Percentiles rank a stretch among this genome's conserved stretches.
phyloP scores from a whole-genome alignment of 2,797 vertebrate species.

The Staurois parvus region DNA sequence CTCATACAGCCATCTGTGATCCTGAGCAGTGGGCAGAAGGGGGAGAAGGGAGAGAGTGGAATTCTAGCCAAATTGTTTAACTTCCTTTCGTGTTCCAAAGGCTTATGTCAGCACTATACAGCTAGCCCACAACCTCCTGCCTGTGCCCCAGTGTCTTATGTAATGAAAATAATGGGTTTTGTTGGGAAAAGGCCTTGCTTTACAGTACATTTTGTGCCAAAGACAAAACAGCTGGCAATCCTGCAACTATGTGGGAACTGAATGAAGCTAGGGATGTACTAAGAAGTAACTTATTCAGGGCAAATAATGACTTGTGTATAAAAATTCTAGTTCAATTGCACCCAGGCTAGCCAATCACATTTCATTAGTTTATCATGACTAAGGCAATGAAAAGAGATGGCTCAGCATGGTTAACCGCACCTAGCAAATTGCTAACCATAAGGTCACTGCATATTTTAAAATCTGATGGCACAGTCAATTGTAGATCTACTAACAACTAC shows the following conservation, averaged over 20 bases:
- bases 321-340: background rate
- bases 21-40: slow-evolving; percentile 46
- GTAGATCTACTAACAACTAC: too few relatives aligned
- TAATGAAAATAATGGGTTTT: slow-evolving; percentile 41
- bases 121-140: slow-evolving; percentile 42
- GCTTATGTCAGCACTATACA: slow-evolving; percentile 53
- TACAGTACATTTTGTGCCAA: slow-evolving; percentile 20
- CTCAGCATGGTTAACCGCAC: too few relatives aligned
- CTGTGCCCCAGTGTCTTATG: slow-evolving; percentile 48
- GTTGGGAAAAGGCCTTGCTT: slow-evolving; percentile 3
- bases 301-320: background rate
- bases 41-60: slow-evolving; percentile 42
- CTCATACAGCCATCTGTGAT: slow-evolving; percentile 57
- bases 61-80: slow-evolving; percentile 58
- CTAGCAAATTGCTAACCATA: too few relatives aligned
- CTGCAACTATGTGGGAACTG: slow-evolving; percentile 3
- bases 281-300: background rate
- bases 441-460: too few relatives aligned
- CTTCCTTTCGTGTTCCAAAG: slow-evolving; percentile 49
- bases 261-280: background rate
- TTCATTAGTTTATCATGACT: background rate
- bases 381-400: too few relatives aligned
- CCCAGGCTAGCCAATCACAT: background rate
- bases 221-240: slow-evolving; percentile 8
- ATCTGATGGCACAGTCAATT: too few relatives aligned